Conservation (phyloP, 1,140 invertebrate species). For the Anoplophora glabripennis region DNA sequence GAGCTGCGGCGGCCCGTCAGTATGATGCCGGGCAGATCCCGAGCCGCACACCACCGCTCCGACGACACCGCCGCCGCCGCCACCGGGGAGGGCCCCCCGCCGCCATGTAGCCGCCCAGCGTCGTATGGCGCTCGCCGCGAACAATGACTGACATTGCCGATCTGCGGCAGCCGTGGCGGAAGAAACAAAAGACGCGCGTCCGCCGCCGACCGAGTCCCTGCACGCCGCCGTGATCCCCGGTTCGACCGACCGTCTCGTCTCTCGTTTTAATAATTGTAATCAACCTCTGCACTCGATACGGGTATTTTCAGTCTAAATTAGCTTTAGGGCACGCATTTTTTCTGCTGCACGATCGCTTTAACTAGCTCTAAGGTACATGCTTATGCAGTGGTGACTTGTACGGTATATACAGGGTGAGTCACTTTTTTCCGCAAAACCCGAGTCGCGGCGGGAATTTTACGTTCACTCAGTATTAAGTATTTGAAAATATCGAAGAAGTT, state of each 20-base stretch:
- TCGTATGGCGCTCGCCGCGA: conserved; percentile 3
- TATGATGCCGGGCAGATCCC: conserved; percentile 38
- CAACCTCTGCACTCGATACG: background rate
- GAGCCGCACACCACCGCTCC: conserved; percentile 10
- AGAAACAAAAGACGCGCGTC: conserved; percentile 26
- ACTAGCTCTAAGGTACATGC: too few relatives aligned
- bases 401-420: too few relatives aligned
- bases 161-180: conserved; percentile 38
- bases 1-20: conserved; percentile 34
- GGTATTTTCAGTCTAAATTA: too few relatives aligned
- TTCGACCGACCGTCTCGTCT: background rate
- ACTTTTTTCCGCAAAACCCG: too few relatives aligned
- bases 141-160: conserved; percentile 30
- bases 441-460: too few relatives aligned
- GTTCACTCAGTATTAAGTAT: too few relatives aligned
- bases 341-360: too few relatives aligned
- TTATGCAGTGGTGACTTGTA: too few relatives aligned
- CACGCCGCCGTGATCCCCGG: background rate
- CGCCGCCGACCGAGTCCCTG: background rate
- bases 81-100: conserved; percentile 7
- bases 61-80: conserved; percentile 3
- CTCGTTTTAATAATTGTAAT: background rate
- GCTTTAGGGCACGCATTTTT: too few relatives aligned
- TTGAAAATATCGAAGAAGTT: too few relatives aligned
- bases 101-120: conserved; percentile 8